Evolutionary conservation across 2,888 invertebrate species (phyloP).

Genomic region (Odontocolon sp.): DNA sequence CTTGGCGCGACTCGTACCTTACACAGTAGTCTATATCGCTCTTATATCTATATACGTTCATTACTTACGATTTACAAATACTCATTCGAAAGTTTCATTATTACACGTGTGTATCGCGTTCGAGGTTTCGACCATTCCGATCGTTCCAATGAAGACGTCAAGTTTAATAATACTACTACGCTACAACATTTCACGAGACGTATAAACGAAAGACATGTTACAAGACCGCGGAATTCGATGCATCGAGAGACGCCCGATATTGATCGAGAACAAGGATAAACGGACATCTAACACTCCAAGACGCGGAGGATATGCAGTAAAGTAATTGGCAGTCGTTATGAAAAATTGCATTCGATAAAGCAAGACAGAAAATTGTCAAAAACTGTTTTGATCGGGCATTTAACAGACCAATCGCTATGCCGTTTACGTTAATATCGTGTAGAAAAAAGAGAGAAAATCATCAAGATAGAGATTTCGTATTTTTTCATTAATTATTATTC

Average conservation of each 20-base stretch:
- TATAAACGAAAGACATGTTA: neutral
- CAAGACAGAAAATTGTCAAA: too few species aligned
- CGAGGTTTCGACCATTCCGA: neutral
- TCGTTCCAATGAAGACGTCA: slow-evolving; percentile 18
- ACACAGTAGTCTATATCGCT: neutral
- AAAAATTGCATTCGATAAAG: too few species aligned
- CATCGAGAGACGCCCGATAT: neutral
- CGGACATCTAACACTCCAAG: slow-evolving; percentile 11
- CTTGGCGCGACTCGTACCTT: neutral
- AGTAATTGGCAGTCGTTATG: too few species aligned
- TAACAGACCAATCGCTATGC: too few species aligned
- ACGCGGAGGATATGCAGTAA: too few species aligned
- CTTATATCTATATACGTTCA: neutral
- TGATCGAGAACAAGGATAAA: slow-evolving; percentile 37
- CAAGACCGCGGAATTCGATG: slow-evolving; percentile 24
- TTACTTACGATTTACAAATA: slow-evolving; percentile 43
- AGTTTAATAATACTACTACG: slow-evolving; percentile 10
- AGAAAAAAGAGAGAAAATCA: slow-evolving; percentile 23
- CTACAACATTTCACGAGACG: slow-evolving; percentile 30
- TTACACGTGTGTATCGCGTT: neutral
- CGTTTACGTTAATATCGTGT: neutral
- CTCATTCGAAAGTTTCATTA: slow-evolving; percentile 14
- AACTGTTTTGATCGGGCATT: too few species aligned
- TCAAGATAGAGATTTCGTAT: slow-evolving; percentile 67
- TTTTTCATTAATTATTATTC: slow-evolving; percentile 41